Conservation (phyloP, 2,113 vertebrate species). For the Eolophus roseicapilla region DNA sequence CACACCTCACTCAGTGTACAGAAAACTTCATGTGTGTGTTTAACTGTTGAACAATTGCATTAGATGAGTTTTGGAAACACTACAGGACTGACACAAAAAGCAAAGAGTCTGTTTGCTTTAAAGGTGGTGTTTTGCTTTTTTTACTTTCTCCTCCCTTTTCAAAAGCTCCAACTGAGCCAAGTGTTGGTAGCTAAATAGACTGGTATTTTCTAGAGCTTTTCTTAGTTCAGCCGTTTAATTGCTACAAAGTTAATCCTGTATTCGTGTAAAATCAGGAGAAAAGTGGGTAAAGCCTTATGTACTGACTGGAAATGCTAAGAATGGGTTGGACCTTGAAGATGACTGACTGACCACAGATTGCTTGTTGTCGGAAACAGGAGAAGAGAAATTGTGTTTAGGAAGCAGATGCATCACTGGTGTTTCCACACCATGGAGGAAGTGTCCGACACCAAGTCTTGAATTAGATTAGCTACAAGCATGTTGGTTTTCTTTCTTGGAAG, state of each 20-base stretch:
- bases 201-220: neutral
- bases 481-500: neutral
- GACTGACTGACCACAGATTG: neutral
- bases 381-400: neutral
- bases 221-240: neutral
- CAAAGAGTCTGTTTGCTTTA: neutral
- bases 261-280: neutral
- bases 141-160: neutral
- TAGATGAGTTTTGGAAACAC: neutral
- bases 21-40: fast-evolving
- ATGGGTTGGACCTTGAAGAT: neutral
- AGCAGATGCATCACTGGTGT: neutral
- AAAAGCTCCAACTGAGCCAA: neutral
- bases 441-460: neutral
- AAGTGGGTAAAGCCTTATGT: neutral
- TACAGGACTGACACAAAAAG: neutral
- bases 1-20: neutral
- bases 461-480: neutral
- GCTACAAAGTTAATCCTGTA: neutral
- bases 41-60: neutral
- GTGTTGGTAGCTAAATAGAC: neutral
- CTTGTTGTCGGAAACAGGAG: neutral
- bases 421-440: neutral
- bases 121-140: neutral
- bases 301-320: neutral